phyloP scores from a whole-genome alignment of 2,797 vertebrate genomes.

The Nasua narica region DNA sequence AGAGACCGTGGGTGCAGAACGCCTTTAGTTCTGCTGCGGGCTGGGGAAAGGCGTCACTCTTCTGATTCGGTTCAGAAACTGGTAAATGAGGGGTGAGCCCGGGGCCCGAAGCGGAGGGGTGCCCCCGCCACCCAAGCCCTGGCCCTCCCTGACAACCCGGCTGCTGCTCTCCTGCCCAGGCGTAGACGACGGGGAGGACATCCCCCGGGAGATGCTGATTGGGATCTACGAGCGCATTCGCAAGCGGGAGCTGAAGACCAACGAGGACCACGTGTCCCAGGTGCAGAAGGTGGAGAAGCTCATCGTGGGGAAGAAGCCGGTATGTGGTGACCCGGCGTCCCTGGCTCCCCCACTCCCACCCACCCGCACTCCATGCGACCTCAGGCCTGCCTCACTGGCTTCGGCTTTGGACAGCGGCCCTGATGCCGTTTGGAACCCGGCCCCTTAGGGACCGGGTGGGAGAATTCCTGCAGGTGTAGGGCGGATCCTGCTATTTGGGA shows the following conservation, averaged over 20 bases:
- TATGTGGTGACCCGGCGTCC: conserved; percentile 78
- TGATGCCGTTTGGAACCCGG: not conserved
- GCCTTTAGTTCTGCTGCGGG: not conserved
- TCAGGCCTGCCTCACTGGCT: not conserved
- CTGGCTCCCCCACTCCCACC: not conserved
- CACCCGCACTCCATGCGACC: not conserved
- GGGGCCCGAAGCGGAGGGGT: too few relatives aligned
- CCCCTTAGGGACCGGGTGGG: not conserved
- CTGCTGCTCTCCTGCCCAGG: conserved; percentile 81
- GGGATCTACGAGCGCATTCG: conserved; percentile 97
- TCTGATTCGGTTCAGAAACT: not conserved
- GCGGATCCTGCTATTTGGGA: not conserved
- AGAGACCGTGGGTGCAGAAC: too few relatives aligned
- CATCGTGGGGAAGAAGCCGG: conserved; percentile 98
- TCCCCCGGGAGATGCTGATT: conserved; percentile 94
- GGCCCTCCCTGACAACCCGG: not conserved
- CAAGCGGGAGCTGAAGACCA: conserved; percentile 96
- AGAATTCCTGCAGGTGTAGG: not conserved
- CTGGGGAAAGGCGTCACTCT: not conserved
- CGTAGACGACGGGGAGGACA: conserved; percentile 97
- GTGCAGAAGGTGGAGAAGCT: conserved; percentile 99
- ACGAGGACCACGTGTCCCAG: conserved; percentile 98
- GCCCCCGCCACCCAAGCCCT: not conserved
- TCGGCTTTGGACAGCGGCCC: not conserved
- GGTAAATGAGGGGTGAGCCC: not conserved